Evolutionary conservation across 2,888 invertebrate genomes (phyloP).

Genomic region (Thera britannica): DNA sequence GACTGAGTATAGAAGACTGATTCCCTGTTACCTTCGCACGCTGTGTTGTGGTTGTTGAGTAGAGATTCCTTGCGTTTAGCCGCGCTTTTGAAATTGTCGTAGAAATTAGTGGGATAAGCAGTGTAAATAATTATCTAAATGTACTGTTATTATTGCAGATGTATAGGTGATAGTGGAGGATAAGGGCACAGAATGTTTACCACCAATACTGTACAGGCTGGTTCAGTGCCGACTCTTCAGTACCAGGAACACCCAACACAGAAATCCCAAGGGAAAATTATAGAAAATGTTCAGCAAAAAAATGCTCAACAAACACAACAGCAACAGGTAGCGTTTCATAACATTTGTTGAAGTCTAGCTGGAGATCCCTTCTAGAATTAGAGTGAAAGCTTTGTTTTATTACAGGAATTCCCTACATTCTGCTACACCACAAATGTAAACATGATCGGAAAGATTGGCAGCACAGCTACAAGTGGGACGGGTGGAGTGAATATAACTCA

Average conservation of each 20-base stretch:
- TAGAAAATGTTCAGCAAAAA: constrained; percentile 86
- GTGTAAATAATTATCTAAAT: constrained; percentile 26
- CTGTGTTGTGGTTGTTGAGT: constrained; percentile 76
- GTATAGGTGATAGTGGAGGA: constrained; percentile 49
- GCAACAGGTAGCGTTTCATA: constrained; percentile 48
- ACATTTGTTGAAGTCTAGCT: not conserved
- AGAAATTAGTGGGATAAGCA: constrained; percentile 40
- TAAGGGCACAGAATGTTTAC: constrained; percentile 77
- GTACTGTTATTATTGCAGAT: constrained; percentile 46
- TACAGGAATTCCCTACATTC: constrained; percentile 88
- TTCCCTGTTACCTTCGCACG: constrained; percentile 82
- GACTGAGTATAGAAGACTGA: constrained; percentile 78
- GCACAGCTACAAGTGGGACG: constrained; percentile 67
- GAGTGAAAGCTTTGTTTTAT: constrained; percentile 26
- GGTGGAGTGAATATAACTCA: constrained; percentile 89
- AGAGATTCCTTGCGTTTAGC: constrained; percentile 74
- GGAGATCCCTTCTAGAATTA: not conserved
- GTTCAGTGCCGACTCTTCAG: constrained; percentile 86
- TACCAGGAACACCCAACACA: constrained; percentile 87
- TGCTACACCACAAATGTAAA: constrained; percentile 89
- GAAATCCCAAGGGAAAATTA: constrained; percentile 85
- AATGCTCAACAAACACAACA: constrained; percentile 77
- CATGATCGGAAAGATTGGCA: constrained; percentile 87
- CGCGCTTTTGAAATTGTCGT: constrained; percentile 68
- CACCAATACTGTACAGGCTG: constrained; percentile 85